Evolutionary conservation across 2,113 vertebrate species (phyloP), one percentile per base, ranked within the genome.

Genomic region (Herpetotheres cachinnans): DNA sequence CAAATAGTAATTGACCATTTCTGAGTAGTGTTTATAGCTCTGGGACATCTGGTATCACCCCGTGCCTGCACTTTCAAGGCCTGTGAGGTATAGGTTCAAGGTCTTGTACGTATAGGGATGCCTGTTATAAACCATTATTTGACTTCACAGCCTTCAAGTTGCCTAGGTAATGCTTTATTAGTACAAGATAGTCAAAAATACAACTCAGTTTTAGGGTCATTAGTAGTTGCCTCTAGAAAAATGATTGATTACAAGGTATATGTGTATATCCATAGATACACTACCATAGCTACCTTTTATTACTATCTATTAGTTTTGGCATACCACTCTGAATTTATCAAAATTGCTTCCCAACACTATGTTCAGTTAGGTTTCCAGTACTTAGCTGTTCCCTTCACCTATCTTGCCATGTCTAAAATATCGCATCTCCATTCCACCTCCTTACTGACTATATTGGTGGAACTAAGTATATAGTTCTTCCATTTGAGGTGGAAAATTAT

Each of bases 401-500:
- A 15, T 14, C 6, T 55, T 42, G 11, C 5, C 32, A 10, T 6
- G 16, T 54, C 34, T 82, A 46, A 90, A 90, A 52, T 66, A 18
- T 52, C 2, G 0, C 8, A 54, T 16, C 9, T 12, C 8, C 17
- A 10, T 24, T n/a, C 17, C 5, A 71, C 10, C 2, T 63, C 5
- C 12, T 8, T 55, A 36, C 3, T 47, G n/a, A 24, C 3, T 46
- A 7, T 59, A 38, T 34, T 82, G 13, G 11, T 67, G 22, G 13
- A 92, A 82, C 0, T 20, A 69, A 54, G 25, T 27, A n/a, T 17
- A 36, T 10, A 36, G 3, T 13, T 91, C 59, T 70, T 69, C 29
- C 6, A 22, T 40, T 65, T 56, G 18, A 44, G 13, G 15, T 49
- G 6, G 26, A 88, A 62, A 76, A 69, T 47, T 38, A 55, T 13